These are phyloP conservation scores for Cheilosia pagana DNA, from an alignment of 2,888 invertebrate genomes.

Conservation along the genomic window DNA sequence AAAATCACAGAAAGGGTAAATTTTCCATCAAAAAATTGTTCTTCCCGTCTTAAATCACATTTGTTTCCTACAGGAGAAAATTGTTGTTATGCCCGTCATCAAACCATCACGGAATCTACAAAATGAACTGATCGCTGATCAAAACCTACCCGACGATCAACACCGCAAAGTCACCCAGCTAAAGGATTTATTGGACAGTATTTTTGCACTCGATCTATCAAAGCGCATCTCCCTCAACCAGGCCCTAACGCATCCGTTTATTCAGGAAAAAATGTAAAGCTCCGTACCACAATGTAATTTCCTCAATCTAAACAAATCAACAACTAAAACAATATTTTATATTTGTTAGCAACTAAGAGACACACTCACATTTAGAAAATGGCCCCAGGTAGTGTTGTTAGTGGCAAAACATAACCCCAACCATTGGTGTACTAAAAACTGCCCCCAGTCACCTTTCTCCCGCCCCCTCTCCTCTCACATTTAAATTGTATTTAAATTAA, in stretches of 20 bases:
- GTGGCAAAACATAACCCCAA: conserved; percentile 18
- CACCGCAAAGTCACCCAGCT: conserved; percentile 95
- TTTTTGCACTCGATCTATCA: conserved; percentile 95
- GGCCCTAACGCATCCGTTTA: conserved; percentile 96
- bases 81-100: conserved; percentile 96
- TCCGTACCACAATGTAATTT: conserved; percentile 59
- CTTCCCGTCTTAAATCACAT: not conserved
- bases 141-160: conserved; percentile 94
- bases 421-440: conserved; percentile 56
- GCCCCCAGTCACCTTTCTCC: conserved; percentile 26
- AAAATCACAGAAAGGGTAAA: conserved; percentile 98
- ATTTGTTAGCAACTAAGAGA: conserved; percentile 66
- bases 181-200: conserved; percentile 95
- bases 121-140: conserved; percentile 94
- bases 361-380: conserved; percentile 52
- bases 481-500: conserved; percentile 55
- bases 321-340: conserved; percentile 58
- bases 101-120: conserved; percentile 93
- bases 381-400: conserved; percentile 53
- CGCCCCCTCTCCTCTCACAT: conserved; percentile 5
- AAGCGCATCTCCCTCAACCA: conserved; percentile 97
- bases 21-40: conserved; percentile 75
- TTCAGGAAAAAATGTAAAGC: conserved; percentile 93
- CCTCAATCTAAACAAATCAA: conserved; percentile 55
- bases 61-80: conserved; percentile 92